Evolutionary conservation across 2,888 invertebrate genomes (phyloP), one percentile per base, ranked within the genome.

Genomic region (Nomada lathburiana): DNA sequence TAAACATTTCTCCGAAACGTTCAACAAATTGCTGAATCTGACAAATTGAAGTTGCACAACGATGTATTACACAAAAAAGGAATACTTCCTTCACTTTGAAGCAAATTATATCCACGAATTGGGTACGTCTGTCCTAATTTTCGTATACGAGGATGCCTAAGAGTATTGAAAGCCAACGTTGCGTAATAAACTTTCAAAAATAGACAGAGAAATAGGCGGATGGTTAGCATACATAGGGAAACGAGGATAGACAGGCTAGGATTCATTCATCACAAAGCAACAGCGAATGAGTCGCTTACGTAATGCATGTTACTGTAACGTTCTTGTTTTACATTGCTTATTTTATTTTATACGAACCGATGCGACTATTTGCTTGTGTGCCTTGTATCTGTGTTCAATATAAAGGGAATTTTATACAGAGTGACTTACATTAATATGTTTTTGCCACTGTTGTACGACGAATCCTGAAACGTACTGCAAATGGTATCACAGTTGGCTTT

Each of bases 141-240:
- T 50, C 65, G 26, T 52, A 5, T 26, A n/a, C 2, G 50, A 65
- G 11, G 11, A 7, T 1, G n/a, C 11, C 16, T 47, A 18, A n/a
- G 11, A 5, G 50, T 11, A 29, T 13, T 11, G 50, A 29, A 23
- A 64, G 26, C 50, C 18, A 50, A 26, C 26, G 18, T 64, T 29
- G 65, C 26, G 16, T 13, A 29, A 65, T 52, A 65, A 65, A 50
- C 50, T 29, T 47, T 65, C 29, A 52, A 65, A 65, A 65, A 65
- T 65, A 52, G 50, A 52, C n/a, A 13, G n/a, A 18, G 42, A 23
- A 29, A 44, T 44, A 20, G n/a, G 3, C 2, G 11, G 20, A 23
- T 57, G 10, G 57, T 23, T 9, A 11, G 23, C 18, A 16, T 57
- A 57, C 26, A 18, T 20, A 10, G n/a, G 29, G 65, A 36, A 36